Evolutionary conservation across 2,797 vertebrate species (phyloP).

Genomic region (Galaxias olidus): DNA sequence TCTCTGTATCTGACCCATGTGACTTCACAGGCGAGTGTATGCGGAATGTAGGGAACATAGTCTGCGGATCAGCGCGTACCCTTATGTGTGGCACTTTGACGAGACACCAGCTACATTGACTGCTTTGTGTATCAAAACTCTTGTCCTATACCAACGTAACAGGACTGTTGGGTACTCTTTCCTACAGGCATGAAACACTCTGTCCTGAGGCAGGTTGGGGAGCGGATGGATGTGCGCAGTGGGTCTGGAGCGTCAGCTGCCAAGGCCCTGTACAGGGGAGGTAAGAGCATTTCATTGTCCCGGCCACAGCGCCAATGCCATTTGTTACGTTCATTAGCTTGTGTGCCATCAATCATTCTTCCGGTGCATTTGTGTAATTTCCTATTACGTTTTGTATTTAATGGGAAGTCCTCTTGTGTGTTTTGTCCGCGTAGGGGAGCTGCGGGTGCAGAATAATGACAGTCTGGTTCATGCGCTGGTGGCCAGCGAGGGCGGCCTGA

Average conservation of each 20-base stretch:
- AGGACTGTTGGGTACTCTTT: conserved; percentile 16
- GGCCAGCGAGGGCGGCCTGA: conserved; percentile 80
- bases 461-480: conserved; percentile 85
- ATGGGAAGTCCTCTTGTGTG: neutral
- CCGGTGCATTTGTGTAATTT: neutral
- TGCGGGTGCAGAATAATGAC: conserved; percentile 79
- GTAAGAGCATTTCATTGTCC: conserved; percentile 54
- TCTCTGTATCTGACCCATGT: neutral
- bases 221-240: conserved; percentile 80
- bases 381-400: neutral
- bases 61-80: neutral
- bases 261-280: conserved; percentile 84
- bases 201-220: conserved; percentile 83
- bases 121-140: no score
- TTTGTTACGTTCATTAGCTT: no score
- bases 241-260: conserved; percentile 74
- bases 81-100: no score
- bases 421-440: conserved; percentile 76
- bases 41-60: neutral
- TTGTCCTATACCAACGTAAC: no score
- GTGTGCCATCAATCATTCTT: no score
- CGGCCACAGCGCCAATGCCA: no score
- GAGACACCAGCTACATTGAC: no score
- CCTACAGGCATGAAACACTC: conserved; percentile 85
- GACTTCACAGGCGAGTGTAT: neutral